Evolutionary conservation across 2,113 vertebrate species (phyloP).

Genomic region (Caranx melampygus): DNA sequence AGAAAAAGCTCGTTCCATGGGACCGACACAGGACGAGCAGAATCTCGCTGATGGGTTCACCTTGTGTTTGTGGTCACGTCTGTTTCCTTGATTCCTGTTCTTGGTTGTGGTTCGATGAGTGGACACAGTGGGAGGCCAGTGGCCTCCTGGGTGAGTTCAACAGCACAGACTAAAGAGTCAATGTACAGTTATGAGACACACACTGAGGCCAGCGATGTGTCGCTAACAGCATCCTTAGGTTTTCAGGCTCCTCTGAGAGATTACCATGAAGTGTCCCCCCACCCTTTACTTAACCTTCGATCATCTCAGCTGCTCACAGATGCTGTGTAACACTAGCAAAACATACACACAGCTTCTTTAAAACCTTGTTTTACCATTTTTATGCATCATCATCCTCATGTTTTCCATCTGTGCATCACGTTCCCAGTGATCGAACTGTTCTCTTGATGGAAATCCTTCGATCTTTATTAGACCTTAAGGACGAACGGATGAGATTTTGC

Average conservation of each 20-base stretch:
- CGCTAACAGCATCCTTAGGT: too few relatives aligned
- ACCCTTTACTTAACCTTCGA: background rate
- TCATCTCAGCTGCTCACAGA: background rate
- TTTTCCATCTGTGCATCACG: too few relatives aligned
- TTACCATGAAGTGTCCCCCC: background rate
- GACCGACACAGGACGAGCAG: conserved; percentile 26
- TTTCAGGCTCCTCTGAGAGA: too few relatives aligned
- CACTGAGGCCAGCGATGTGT: background rate
- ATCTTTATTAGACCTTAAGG: too few relatives aligned
- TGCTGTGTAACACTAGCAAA: too few relatives aligned
- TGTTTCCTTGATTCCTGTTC: conserved; percentile 31
- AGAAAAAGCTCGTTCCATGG: background rate
- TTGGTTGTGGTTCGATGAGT: conserved; percentile 68
- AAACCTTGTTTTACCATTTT: too few relatives aligned
- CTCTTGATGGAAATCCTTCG: too few relatives aligned
- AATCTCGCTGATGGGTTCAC: conserved; percentile 30
- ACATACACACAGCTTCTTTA: too few relatives aligned
- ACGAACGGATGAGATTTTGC: too few relatives aligned
- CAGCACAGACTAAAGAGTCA: conserved; percentile 45
- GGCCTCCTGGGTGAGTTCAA: conserved; percentile 69
- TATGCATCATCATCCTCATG: too few relatives aligned
- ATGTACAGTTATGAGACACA: background rate
- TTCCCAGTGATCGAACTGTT: too few relatives aligned
- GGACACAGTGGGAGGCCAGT: conserved; percentile 74
- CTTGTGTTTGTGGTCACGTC: conserved; percentile 31